phyloP scores from a whole-genome alignment of 1,140 invertebrate species.

The Yoshiicerus persimilis region DNA sequence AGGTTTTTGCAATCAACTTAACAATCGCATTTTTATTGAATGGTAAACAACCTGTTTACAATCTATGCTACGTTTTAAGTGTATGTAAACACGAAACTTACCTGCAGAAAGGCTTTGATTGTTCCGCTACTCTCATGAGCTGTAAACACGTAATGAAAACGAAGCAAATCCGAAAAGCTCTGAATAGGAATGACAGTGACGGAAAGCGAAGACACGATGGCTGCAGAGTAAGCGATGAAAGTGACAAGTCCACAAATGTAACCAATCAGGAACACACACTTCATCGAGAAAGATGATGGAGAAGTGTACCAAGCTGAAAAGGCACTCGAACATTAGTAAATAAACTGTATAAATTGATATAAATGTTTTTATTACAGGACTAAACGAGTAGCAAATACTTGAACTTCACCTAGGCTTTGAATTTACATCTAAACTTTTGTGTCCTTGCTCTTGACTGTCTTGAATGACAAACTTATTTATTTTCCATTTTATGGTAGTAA shows the following conservation, averaged over 20 bases:
- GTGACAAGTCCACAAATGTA: constrained; percentile 13
- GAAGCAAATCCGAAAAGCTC: background rate
- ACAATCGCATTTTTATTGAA: background rate
- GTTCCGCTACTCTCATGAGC: background rate
- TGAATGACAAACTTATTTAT: too few relatives aligned
- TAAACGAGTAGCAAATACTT: too few relatives aligned
- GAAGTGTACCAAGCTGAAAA: background rate
- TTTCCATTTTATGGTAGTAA: too few relatives aligned
- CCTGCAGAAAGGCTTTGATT: background rate
- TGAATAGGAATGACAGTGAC: constrained; percentile 26
- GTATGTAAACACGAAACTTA: background rate
- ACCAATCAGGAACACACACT: constrained; percentile 16
- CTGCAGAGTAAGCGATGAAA: constrained; percentile 31
- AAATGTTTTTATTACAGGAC: too few relatives aligned
- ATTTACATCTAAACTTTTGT: too few relatives aligned
- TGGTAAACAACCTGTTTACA: too few relatives aligned
- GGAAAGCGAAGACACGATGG: constrained; percentile 23
- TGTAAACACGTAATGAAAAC: background rate
- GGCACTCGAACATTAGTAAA: too few relatives aligned
- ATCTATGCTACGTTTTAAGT: too few relatives aligned
- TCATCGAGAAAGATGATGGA: constrained; percentile 1
- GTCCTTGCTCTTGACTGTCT: too few relatives aligned
- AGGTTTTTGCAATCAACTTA: too few relatives aligned
- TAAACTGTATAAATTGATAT: too few relatives aligned
- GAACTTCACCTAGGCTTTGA: too few relatives aligned